Evolutionary conservation across 2,888 invertebrate genomes (phyloP), one percentile per base, ranked within the genome.

Genomic region (Eucera pruinosa): DNA sequence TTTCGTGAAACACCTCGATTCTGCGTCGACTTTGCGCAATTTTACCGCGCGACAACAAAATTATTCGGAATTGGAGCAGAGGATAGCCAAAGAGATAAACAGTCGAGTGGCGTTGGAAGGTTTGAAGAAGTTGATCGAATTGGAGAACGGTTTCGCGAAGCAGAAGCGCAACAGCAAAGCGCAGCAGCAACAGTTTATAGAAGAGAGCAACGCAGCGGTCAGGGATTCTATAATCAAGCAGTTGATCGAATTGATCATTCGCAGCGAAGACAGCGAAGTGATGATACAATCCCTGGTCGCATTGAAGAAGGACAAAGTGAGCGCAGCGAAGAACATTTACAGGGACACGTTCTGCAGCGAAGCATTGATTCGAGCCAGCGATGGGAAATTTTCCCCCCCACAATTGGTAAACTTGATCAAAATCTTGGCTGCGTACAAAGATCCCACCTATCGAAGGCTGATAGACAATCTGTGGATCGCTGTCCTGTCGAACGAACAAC

Each of bases 391-490:
- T 50, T 91, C 92, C 23, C 85, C 96, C 5, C 91, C 93, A 15
- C 95, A 96, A 81, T 90, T 96, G 6, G 95, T 95, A 88, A 92
- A 94, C 64, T 93, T 95, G 74, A 92, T 95, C n/a, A 92, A 91
- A 43, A 93, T 94, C 83, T 91, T 96, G 39, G 93, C 93, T 15
- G 91, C 91, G 61, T 93, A 94, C 85, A 93, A 90, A 54, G 93
- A 94, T 78, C 85, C 90, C 4, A 93, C 92, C 75, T 94, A 94
- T 89, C 91, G 93, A 30, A 93, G 94, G 27, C 93, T 93, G 9
- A 93, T 95, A 70, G 95, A 96, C 83, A 94, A 94, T 87, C 90
- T 96, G 45, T 96, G 96, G 96, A 93, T 94, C 71, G 95, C 95
- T 11, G 93, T 96, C 25, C 69, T 82, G 20, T 76, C 74, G 0